Conservation (phyloP, 2,888 invertebrate species). For the Orchestes rusci region DNA sequence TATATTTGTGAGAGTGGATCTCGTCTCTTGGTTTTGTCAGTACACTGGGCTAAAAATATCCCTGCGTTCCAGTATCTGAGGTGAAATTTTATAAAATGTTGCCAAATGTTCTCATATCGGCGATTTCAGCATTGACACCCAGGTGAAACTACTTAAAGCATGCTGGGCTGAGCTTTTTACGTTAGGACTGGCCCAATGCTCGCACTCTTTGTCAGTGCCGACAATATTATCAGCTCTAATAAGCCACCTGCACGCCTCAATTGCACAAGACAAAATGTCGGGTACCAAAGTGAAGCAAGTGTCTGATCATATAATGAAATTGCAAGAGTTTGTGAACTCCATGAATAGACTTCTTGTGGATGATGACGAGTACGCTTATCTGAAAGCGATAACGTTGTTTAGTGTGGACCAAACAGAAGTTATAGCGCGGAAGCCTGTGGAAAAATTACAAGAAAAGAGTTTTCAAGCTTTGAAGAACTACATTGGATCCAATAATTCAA, state of each 20-base stretch:
- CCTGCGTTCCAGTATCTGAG: slow-evolving; percentile 74
- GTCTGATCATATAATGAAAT: slow-evolving; percentile 69
- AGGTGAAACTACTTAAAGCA: slow-evolving; percentile 74
- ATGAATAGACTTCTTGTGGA: slow-evolving; percentile 69
- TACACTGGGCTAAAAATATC: slow-evolving; percentile 84
- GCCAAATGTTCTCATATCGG: neutral
- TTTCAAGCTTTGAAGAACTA: slow-evolving; percentile 52
- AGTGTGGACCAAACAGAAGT: slow-evolving; percentile 49
- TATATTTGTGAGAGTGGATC: slow-evolving; percentile 95
- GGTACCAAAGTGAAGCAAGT: slow-evolving; percentile 65
- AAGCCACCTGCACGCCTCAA: slow-evolving; percentile 69
- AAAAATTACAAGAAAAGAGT: slow-evolving; percentile 55
- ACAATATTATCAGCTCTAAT: slow-evolving; percentile 78
- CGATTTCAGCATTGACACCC: slow-evolving; percentile 70
- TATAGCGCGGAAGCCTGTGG: slow-evolving; percentile 47
- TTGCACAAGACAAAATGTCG: slow-evolving; percentile 68
- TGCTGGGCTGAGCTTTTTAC: slow-evolving; percentile 92
- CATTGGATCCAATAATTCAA: slow-evolving; percentile 43
- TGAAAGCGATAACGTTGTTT: slow-evolving; percentile 71
- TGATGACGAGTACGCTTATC: slow-evolving; percentile 80
- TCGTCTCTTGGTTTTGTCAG: slow-evolving; percentile 78
- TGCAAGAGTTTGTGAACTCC: slow-evolving; percentile 74
- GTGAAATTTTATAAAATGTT: slow-evolving; percentile 42
- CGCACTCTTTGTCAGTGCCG: slow-evolving; percentile 67
- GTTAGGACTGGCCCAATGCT: slow-evolving; percentile 82